A percentile compares a stretch with the other conserved stretches of the same genome.
These are phyloP conservation scores for Etheostoma cragini DNA, from an alignment of 2,113 vertebrate genomes.

Conservation along the genomic window DNA sequence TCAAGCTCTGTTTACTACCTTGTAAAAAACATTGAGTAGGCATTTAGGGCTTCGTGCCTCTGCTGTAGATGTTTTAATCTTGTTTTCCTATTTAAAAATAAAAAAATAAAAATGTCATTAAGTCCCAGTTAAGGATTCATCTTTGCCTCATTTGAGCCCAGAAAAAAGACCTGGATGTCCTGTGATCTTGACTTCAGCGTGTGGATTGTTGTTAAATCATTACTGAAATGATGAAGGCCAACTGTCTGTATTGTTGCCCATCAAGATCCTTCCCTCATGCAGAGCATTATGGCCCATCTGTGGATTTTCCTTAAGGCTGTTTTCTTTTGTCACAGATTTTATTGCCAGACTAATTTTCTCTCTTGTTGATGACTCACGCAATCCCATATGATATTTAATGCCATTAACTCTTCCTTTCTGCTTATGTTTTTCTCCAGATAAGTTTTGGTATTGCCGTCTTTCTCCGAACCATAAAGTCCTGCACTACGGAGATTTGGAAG, in stretches of 20 bases:
- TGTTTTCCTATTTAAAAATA: background rate
- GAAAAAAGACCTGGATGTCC: background rate
- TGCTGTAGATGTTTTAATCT: background rate
- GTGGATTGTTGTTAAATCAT: constrained; percentile 25
- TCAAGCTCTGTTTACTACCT: background rate
- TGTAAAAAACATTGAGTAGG: background rate
- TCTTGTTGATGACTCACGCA: constrained; percentile 62
- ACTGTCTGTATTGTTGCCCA: constrained; percentile 50
- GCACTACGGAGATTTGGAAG: constrained; percentile 98
- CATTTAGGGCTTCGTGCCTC: background rate
- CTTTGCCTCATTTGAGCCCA: background rate
- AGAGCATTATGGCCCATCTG: constrained; percentile 63
- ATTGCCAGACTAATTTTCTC: constrained; percentile 51
- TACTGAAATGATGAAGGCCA: constrained; percentile 41
- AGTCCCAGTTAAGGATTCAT: background rate
- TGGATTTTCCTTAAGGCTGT: constrained; percentile 64
- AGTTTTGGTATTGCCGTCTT: constrained; percentile 99
- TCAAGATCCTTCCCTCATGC: constrained; percentile 53
- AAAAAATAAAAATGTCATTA: background rate
- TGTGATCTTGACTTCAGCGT: constrained; percentile 7
- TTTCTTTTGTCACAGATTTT: constrained; percentile 40
- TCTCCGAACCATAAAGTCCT: constrained; percentile 99
- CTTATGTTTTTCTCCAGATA: constrained; percentile 86
- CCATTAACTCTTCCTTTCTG: constrained; percentile 49
- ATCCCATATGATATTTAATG: constrained; percentile 40